Base-by-base conservation (phyloP, 2,113 vertebrate genomes). In the Saccopteryx leptura region DNA sequence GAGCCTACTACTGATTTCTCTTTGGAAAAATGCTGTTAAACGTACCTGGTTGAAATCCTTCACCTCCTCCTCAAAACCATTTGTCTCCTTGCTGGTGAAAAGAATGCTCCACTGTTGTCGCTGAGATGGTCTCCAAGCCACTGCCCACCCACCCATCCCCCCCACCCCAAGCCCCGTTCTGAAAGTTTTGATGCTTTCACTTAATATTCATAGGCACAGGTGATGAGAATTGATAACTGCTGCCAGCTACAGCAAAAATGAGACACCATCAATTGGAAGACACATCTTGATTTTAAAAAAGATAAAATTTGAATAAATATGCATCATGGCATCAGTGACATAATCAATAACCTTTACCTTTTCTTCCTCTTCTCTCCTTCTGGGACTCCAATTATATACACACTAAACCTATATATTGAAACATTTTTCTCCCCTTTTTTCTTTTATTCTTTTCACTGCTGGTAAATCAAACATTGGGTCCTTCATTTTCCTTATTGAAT, bases 231-330 rank as follows among this genome's bases (percentile, higher is more conserved):
- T 54, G 11, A 91, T 61, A 71, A 65, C 31, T 69, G 12, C 31
- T 88, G 21, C 31, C 48, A 65, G 39, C 4, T 61, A 87, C 56
- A 85, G 19, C 56, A 7, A 83, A 82, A 83, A 12, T 17, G 65
- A 81, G 4, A 89, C 9, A 13, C 12, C 18, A 26, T 52, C 23
- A 81, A 48, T 58, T 58, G 8, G 48, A 68, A 79, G 66, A 52
- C 7, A 75, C n/a, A 88, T 50, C 26, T 26, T 80, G 28, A 84
- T 60, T 90, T 82, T 71, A 96, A 48, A 84, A 89, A 96, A 52
- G 12, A 18, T 69, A 92, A 96, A 68, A 56, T 74, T 13, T 33
- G 23, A n/a, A 39, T 17, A 23, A 7, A 63, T 52, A 28, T 50
- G 15, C 2, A 65, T 78, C 63, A 56, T 39, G 14, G 31, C 54